Conservation (phyloP, 1,140 invertebrate genomes). For the Charaxes varanes region DNA sequence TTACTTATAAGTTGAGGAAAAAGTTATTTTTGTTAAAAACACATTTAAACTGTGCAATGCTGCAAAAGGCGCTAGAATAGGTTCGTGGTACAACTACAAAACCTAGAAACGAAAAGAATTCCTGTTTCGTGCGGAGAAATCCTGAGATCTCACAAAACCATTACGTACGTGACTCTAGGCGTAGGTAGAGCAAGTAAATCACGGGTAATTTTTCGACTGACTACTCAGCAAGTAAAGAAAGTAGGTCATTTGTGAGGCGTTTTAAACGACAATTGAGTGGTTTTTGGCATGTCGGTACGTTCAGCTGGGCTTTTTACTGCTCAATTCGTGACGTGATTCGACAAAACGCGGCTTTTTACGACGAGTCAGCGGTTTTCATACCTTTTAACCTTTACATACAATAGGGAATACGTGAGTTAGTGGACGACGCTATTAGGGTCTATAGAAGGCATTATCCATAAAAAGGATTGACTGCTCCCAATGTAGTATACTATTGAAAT, state of each 20-base stretch:
- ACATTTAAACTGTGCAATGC: too few species aligned
- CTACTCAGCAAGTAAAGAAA: background rate
- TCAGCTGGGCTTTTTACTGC: conserved; percentile 1
- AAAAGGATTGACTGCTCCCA: background rate
- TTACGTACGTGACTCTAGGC: background rate
- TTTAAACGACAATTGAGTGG: conserved; percentile 5
- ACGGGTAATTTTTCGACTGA: conserved; percentile 2
- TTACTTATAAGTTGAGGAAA: too few species aligned
- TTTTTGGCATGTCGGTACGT: conserved; percentile 6
- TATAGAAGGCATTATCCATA: too few species aligned
- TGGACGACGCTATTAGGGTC: too few species aligned
- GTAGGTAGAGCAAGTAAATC: background rate
- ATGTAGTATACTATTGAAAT: too few species aligned
- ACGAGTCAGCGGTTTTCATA: conserved; percentile 3
- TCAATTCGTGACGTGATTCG: conserved; percentile 4
- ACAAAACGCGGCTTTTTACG: conserved; percentile 3
- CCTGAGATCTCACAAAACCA: background rate
- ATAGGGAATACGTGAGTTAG: background rate
- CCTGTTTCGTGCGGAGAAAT: too few species aligned
- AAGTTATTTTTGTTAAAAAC: too few species aligned
- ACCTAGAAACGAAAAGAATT: too few species aligned
- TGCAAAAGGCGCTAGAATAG: too few species aligned
- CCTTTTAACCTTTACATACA: conserved; percentile 1
- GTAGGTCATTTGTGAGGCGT: conserved; percentile 3
- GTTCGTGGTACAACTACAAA: too few species aligned